Conservation (phyloP, 2,888 invertebrate species). For the Gandaritis pyraliata region DNA sequence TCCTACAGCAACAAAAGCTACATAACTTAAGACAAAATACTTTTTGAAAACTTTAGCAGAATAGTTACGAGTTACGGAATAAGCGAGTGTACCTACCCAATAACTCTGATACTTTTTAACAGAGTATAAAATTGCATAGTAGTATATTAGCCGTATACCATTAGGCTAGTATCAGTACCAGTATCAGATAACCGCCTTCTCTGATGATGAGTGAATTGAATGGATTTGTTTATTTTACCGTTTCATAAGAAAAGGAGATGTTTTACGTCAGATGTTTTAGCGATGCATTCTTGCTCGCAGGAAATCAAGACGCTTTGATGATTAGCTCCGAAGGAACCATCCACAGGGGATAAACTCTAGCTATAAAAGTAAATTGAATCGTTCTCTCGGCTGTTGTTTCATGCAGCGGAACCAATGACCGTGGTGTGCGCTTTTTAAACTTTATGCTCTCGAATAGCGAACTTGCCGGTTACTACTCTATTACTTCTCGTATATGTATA, state of each 20-base stretch:
- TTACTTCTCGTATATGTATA: slow-evolving; percentile 42
- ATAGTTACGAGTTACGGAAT: slow-evolving; percentile 4
- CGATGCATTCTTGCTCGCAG: not conserved
- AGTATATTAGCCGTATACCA: too few species aligned
- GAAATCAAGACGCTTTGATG: slow-evolving; percentile 66
- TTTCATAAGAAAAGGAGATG: too few species aligned
- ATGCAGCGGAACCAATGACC: slow-evolving; percentile 60
- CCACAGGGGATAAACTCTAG: slow-evolving; percentile 71
- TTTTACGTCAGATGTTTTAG: too few species aligned
- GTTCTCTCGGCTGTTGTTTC: slow-evolving; percentile 72
- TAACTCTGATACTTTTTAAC: not conserved
- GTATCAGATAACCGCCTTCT: too few species aligned
- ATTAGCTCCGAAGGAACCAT: slow-evolving; percentile 64
- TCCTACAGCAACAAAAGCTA: slow-evolving; percentile 44
- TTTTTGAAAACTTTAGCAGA: slow-evolving; percentile 41
- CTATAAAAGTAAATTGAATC: slow-evolving; percentile 83
- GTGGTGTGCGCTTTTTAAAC: slow-evolving; percentile 63
- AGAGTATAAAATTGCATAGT: too few species aligned
- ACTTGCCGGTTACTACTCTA: slow-evolving; percentile 48
- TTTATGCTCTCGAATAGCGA: slow-evolving; percentile 58
- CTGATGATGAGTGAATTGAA: too few species aligned
- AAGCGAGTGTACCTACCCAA: not conserved
- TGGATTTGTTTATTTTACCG: too few species aligned
- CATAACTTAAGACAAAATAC: slow-evolving; percentile 44
- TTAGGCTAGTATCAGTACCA: too few species aligned